phyloP scores from a whole-genome alignment of 2,888 invertebrate genomes.

The Cephus sareptanus region DNA sequence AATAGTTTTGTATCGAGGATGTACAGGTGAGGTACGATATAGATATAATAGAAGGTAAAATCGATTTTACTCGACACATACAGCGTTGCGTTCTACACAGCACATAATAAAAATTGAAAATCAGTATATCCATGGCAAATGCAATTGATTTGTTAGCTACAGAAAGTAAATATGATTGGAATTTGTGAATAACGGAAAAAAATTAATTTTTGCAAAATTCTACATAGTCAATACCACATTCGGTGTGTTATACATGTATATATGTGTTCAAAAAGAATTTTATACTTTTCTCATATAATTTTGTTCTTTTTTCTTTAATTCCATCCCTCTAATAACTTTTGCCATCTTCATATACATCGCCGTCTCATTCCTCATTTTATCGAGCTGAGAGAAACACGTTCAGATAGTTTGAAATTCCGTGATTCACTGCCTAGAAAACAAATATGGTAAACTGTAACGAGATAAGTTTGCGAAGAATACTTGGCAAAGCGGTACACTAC shows the following conservation, averaged over 20 bases:
- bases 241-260: no score
- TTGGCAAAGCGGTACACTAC: not conserved
- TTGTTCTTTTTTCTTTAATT: not conserved
- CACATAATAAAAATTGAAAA: not conserved
- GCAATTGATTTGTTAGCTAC: not conserved
- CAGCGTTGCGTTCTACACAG: no score
- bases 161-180: not conserved
- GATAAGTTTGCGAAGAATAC: not conserved
- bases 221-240: not conserved
- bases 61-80: not conserved
- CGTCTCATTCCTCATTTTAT: constrained; percentile 68
- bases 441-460: not conserved
- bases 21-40: not conserved
- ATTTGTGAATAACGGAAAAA: not conserved
- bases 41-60: not conserved
- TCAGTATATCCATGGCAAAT: not conserved
- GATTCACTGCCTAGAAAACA: constrained; percentile 61
- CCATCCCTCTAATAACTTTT: constrained; percentile 36
- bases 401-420: constrained; percentile 75
- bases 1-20: not conserved
- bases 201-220: not conserved
- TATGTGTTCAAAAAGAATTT: not conserved
- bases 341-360: constrained; percentile 67
- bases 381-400: constrained; percentile 74
- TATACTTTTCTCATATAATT: not conserved